A percentile compares a stretch with the other conserved stretches of the same genome.
Conservation (phyloP, 2,113 vertebrate species). For the Sander lucioperca region DNA sequence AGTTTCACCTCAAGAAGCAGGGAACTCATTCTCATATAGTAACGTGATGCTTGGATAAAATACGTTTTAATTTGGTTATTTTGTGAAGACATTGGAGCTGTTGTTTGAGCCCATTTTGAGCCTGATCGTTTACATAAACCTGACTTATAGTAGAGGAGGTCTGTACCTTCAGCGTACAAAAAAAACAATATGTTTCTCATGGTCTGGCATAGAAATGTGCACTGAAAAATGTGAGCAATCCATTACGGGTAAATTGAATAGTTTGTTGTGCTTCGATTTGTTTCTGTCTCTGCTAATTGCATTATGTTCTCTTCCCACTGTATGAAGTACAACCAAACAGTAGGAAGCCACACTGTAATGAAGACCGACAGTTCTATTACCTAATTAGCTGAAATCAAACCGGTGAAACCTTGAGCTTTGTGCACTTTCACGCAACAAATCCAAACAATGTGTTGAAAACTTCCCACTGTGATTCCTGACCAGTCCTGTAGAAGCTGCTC, state of each 20-base stretch:
- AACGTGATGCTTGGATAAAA: neutral
- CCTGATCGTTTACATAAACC: neutral
- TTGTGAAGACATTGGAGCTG: neutral
- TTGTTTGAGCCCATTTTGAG: neutral
- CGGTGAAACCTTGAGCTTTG: constrained; percentile 9
- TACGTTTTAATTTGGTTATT: neutral
- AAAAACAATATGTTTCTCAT: neutral
- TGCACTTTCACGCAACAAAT: constrained; percentile 22
- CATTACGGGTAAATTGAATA: neutral
- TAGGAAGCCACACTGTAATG: neutral
- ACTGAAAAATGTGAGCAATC: neutral
- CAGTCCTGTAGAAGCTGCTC: constrained; percentile 7
- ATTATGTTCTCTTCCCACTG: neutral
- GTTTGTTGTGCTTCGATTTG: constrained; percentile 13
- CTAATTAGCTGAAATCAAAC: constrained; percentile 15
- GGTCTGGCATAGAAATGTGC: neutral
- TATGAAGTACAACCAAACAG: neutral
- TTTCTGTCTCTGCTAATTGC: constrained; percentile 29
- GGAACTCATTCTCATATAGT: neutral
- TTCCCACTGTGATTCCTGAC: neutral
- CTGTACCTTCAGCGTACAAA: neutral
- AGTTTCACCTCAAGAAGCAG: neutral
- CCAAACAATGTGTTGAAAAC: constrained; percentile 4
- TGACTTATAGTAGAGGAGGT: neutral
- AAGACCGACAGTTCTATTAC: neutral